Evolutionary conservation across 2,888 invertebrate genomes (phyloP).

Genomic region (Dynastes maya): DNA sequence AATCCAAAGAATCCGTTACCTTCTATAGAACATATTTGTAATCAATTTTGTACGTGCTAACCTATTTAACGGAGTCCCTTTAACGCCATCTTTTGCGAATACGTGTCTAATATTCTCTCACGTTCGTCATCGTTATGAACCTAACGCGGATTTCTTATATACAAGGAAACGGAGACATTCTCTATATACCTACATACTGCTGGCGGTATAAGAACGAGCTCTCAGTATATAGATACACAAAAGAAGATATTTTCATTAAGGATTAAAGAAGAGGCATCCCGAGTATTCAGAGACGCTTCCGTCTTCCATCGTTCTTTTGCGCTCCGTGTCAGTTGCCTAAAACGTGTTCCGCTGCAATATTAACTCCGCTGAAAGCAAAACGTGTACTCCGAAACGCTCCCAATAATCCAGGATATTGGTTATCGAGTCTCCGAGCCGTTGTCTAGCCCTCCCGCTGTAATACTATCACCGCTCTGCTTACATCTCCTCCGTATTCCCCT

Average conservation of each 20-base stretch:
- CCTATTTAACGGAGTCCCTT: no score
- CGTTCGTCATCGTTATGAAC: no score
- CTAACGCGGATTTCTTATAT: no score
- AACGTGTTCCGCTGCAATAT: constrained; percentile 49
- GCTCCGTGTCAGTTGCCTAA: constrained; percentile 31
- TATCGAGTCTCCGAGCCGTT: constrained; percentile 53
- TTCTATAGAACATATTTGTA: no score
- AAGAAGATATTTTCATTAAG: constrained; percentile 43
- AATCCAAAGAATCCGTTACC: no score
- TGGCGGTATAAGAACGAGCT: no score
- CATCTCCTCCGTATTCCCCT: background rate
- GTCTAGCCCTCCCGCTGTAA: background rate
- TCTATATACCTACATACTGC: no score
- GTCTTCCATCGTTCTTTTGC: constrained; percentile 1
- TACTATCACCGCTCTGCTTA: background rate
- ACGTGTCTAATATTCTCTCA: no score
- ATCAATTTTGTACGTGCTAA: no score
- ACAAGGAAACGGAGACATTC: background rate
- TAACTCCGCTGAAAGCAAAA: constrained; percentile 49
- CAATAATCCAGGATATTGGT: constrained; percentile 61
- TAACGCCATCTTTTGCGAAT: no score
- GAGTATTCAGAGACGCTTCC: background rate
- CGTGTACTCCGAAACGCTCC: constrained; percentile 41
- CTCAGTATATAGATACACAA: constrained; percentile 20
- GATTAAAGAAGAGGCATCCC: constrained; percentile 4